Base-by-base conservation (phyloP, 1,140 invertebrate species). In the Tachypleus tridentatus region DNA sequence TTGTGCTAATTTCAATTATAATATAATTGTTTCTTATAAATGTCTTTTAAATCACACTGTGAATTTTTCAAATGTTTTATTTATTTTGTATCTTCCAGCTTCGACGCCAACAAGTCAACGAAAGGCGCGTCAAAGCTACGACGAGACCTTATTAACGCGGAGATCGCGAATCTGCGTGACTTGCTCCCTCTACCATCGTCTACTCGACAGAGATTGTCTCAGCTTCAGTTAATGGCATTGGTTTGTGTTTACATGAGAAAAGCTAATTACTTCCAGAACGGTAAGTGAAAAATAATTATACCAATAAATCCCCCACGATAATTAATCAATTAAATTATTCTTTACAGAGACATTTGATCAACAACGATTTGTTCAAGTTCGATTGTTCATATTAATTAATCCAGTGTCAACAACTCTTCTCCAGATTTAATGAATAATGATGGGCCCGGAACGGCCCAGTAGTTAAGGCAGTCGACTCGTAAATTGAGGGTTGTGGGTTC, bases 61-160 rank as follows among this genome's bases (percentile, higher is more conserved):
- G 29, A 29, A 29, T 29, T 29, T 29, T 29, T 29, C 29, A 29
- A 29, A 29, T 29, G 29, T 29, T 29, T 29, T 2, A 29, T 29
- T 29, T 29, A 29, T 29, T 29, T 29, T 29, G 29, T 29, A 29
- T 53, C 5, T 61, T 61, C 70, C 82, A 93, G 91, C 82, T 93
- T 93, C 81, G 91, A 94, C 81, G 88, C 89, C 68, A 93, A 86
- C 80, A 98, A 98, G 80, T 98, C 95, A 72, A 98, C 96, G 72
- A 97, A 98, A 83, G 95, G 95, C 70, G 96, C 96, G 68, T 97
- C 93, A 77, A 99, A 99, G 82, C 86, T 97, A 81, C 85, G 96
- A 70, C 85, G 96, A 70, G 96, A 99, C 81, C 85, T 97, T 77
- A 98, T 98, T 81, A 99, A 98, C 81, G 87, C 89, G 29, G 96